Percentiles rank a stretch among this genome's conserved stretches.
Evolutionary conservation across 1,140 invertebrate species (phyloP).

Genomic region (Drosophila oshimai): DNA sequence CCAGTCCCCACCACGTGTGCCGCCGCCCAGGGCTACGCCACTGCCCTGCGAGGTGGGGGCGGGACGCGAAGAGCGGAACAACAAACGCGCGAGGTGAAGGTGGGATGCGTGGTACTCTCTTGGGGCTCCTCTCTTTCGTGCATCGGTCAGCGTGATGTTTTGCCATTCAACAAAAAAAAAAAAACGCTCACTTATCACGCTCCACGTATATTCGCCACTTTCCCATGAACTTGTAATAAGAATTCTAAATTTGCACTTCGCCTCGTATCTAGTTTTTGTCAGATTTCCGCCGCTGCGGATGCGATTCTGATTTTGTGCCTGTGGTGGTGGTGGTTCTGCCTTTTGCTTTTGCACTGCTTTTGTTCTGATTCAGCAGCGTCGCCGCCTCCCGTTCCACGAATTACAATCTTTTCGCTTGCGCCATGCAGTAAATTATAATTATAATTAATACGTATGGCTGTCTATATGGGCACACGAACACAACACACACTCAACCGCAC

Average conservation of each 20-base stretch:
- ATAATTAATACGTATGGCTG: constrained; percentile 64
- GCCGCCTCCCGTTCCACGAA: constrained; percentile 29
- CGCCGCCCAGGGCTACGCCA: constrained; percentile 27
- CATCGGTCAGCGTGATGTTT: constrained; percentile 49
- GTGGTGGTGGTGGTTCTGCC: constrained; percentile 45
- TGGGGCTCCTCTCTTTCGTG: constrained; percentile 20
- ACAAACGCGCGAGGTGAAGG: constrained; percentile 18
- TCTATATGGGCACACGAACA: constrained; percentile 7
- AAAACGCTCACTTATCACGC: constrained; percentile 60
- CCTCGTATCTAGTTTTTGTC: constrained; percentile 48
- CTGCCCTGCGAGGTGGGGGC: constrained; percentile 5
- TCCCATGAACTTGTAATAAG: constrained; percentile 76
- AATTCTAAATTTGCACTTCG: constrained; percentile 76
- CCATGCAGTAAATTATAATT: constrained; percentile 64
- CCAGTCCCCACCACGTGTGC: constrained; percentile 13
- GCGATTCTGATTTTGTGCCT: constrained; percentile 14
- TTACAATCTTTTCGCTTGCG: constrained; percentile 53
- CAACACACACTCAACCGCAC: constrained; percentile 10
- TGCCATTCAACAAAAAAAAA: constrained; percentile 46
- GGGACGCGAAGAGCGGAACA: not conserved
- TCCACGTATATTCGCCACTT: constrained; percentile 58
- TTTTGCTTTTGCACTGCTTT: constrained; percentile 11
- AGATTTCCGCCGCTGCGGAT: constrained; percentile 31
- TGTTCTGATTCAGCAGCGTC: constrained; percentile 27
- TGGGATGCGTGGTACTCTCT: constrained; percentile 1